Base-by-base conservation (phyloP, 30 jellyfish, hydroid and myxozoan species). In the Hydractinia echinata region DNA sequence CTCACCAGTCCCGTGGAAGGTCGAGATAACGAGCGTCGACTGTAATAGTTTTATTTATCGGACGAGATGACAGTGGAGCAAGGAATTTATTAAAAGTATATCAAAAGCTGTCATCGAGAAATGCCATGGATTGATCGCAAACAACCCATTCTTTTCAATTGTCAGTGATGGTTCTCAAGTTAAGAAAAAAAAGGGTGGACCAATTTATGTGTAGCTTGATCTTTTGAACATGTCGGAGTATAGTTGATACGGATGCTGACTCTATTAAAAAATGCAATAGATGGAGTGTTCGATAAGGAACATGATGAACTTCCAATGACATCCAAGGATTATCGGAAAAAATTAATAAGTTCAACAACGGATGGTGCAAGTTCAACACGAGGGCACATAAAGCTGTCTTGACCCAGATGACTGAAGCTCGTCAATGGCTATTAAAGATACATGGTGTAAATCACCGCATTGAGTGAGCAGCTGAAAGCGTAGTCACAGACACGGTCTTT, bases 401-500 rank as follows among this genome's bases (percentile, higher is more conserved):
- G 58, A 76, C 84, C 52, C 87, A 67, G 64, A 66, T 84, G 72
- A 30, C 66, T 64, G 67, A 61, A 15, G 78, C 56, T 72, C 4
- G 83, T 55, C 70, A 67, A 15, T 84, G 88, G 94, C 94, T 84
- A 5, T 76, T 84, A 48, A 76, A 48, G 8, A 83, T 83, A 55
- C 92, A 84, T 76, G 74, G 76, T 67, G 83, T 76, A 19, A 77
- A 85, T 83, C 88, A 85, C 81, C 83, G 79, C n/a, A 79, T 85
- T 62, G 79, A 85, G 84, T 61, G 76, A 7, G 89, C 94, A 18
- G 66, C 79, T 11, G 70, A 85, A 66, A 86, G 70, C 60, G 85
- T 61, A n/a, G 77, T 64, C 13, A 85, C 78, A 61, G 72, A 16
- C 72, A 30, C 62, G 64, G 53, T 77, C 7, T 73, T 72, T 77